Evolutionary conservation across 2,888 invertebrate genomes (phyloP), one percentile per base, ranked within the genome.

Genomic region (Pedicia rivosa): DNA sequence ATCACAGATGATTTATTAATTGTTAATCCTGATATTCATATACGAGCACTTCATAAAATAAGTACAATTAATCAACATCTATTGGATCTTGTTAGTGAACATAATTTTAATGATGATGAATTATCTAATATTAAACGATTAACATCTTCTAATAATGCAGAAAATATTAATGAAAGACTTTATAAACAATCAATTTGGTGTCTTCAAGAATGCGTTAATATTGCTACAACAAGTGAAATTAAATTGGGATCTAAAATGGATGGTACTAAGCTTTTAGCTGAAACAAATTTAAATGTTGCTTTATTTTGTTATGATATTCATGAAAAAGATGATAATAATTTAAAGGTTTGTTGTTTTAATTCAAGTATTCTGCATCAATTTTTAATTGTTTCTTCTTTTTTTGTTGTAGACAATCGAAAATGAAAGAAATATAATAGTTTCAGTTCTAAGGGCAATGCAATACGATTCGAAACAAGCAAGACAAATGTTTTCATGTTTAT

Each of bases 401-500:
- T 13, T 10, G 9, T 5, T 7, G 17, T 5, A 24, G 15, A 29
- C 42, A 31, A 6, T 10, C 2, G 32, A 42, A 4, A 33, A 43
- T 2, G 44, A 48, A 24, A 26, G 43, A 24, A 33, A 40, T 17
- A 41, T 63, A 14, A 46, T 68, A 9, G 39, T 48, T 20, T 66
- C 64, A 13, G 62, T 72, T 5, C 50, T 75, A 27, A 59, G 62
- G 44, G 72, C 72, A 1, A 75, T 79, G 69, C 59, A 59, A 44
- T 56, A 64, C 33, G 68, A 67, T 36, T 70, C 68, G 1, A 50
- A 52, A 7, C 72, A 76, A 47, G 75, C 75, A 0, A 57, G 65
- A 14, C 67, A 70, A 40, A 58, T 76, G 36, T 78, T 79, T 50
- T 76, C 78, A 2, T 68, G 71, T 40, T 50, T 78, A 36, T 54